phyloP scores from a whole-genome alignment of 1,140 invertebrate species.

The Drosophila equinoxialis region DNA sequence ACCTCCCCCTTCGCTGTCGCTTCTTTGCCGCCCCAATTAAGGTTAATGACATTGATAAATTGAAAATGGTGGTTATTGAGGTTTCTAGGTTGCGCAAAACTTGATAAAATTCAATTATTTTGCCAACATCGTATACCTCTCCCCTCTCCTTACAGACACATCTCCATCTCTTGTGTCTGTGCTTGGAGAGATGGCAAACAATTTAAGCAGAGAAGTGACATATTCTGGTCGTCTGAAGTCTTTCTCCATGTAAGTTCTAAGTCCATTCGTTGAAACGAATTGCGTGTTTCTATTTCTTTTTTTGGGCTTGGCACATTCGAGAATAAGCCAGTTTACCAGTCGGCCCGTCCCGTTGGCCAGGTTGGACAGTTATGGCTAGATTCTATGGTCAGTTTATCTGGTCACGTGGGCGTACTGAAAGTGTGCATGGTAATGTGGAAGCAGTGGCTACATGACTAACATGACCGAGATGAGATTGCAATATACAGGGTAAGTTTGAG shows the following conservation, averaged over 20 bases:
- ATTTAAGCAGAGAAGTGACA: slow-evolving; percentile 13
- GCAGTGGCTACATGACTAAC: slow-evolving; percentile 16
- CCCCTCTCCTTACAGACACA: background rate
- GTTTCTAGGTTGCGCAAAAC: slow-evolving; percentile 63
- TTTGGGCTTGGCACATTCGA: slow-evolving; percentile 38
- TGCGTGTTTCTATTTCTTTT: slow-evolving; percentile 18
- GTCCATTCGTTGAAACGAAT: slow-evolving; percentile 22
- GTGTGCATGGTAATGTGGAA: slow-evolving; percentile 35
- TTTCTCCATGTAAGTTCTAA: background rate
- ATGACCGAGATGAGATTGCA: slow-evolving; percentile 8
- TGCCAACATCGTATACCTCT: slow-evolving; percentile 38
- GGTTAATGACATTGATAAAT: slow-evolving; percentile 76
- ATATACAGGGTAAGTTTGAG: slow-evolving; percentile 28
- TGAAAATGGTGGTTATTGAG: slow-evolving; percentile 67
- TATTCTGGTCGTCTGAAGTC: slow-evolving; percentile 1
- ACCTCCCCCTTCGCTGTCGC: background rate
- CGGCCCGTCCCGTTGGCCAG: background rate
- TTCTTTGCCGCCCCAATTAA: slow-evolving; percentile 53
- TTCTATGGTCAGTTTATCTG: slow-evolving; percentile 42
- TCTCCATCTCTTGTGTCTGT: background rate
- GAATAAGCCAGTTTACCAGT: slow-evolving; percentile 28
- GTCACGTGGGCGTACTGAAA: slow-evolving; percentile 25
- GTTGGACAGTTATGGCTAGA: slow-evolving; percentile 26
- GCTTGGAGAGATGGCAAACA: slow-evolving; percentile 17
- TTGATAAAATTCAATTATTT: slow-evolving; percentile 66